A percentile compares a stretch with the other conserved stretches of the same genome.
Conservation (phyloP, 1,140 invertebrate genomes). For the Meloidogyne floridensis region DNA sequence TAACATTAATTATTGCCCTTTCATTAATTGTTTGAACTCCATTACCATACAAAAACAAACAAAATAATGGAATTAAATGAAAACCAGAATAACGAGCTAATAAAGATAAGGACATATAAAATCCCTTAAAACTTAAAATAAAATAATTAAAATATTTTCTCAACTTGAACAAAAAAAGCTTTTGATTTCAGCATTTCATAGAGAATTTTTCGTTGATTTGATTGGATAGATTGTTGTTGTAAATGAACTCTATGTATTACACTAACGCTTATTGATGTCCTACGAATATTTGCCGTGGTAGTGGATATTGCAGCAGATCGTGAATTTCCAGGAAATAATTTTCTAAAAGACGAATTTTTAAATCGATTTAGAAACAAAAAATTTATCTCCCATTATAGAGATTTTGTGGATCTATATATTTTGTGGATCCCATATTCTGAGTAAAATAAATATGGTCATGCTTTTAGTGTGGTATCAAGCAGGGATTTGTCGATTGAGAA, state of each 20-base stretch:
- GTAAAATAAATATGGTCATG: too few species aligned
- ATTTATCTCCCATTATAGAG: too few species aligned
- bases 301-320: background rate
- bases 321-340: background rate
- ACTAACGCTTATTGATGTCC: slow-evolving; percentile 6
- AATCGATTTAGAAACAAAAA: too few species aligned
- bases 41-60: slow-evolving; percentile 3
- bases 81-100: slow-evolving; percentile 9
- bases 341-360: background rate
- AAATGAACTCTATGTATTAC: background rate
- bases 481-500: too few species aligned
- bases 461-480: too few species aligned
- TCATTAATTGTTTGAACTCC: slow-evolving; percentile 1
- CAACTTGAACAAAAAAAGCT: slow-evolving; percentile 5
- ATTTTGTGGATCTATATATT: too few species aligned
- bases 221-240: background rate
- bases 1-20: background rate
- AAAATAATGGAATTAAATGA: slow-evolving; percentile 6
- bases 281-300: background rate
- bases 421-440: too few species aligned
- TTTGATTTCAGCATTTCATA: background rate
- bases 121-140: background rate
- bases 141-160: background rate
- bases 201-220: background rate
- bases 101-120: background rate